Conservation (phyloP, 2,888 invertebrate species). For the Ochlodes sylvanus region DNA sequence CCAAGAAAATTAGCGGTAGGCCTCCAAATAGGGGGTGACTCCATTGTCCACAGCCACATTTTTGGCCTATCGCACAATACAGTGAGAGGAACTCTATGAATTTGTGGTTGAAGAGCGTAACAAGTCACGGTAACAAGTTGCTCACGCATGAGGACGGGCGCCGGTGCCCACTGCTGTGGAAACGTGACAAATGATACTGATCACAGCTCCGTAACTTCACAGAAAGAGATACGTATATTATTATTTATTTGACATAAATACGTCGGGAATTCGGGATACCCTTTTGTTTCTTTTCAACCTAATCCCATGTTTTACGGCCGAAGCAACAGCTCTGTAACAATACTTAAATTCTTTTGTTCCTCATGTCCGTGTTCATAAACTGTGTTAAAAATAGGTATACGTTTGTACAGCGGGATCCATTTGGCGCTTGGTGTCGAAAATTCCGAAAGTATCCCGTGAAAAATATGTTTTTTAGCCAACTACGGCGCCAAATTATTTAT, state of each 20-base stretch:
- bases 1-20: too few relatives aligned
- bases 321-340: conserved; percentile 27
- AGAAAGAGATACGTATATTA: not conserved
- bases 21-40: too few relatives aligned
- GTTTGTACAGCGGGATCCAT: not conserved
- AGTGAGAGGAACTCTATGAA: too few relatives aligned
- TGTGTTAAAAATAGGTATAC: conserved; percentile 27
- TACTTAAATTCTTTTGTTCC: conserved; percentile 34
- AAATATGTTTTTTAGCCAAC: not conserved
- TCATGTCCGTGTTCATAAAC: conserved; percentile 29
- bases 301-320: conserved; percentile 28
- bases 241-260: conserved; percentile 17
- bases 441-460: not conserved
- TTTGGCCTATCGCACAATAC: too few relatives aligned
- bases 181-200: not conserved
- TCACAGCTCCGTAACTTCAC: not conserved
- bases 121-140: too few relatives aligned
- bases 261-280: conserved; percentile 17
- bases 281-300: conserved; percentile 25
- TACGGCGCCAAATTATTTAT: too few relatives aligned
- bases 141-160: not conserved
- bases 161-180: not conserved
- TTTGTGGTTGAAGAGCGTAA: too few relatives aligned
- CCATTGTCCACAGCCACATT: too few relatives aligned
- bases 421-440: not conserved